Conservation (phyloP, 1,140 invertebrate genomes). For the roundworm (Caenorhabditis elegans) region WBcel235 BX284606.5:10231001-10231500, state of each 20-base stretch:
- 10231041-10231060: constrained; percentile 4
- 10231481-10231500: too few relatives aligned
- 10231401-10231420: not conserved
- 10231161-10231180: not conserved
- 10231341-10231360: not conserved
- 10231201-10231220: not conserved
- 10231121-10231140: constrained; percentile 23
- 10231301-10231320: too few relatives aligned
- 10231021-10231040: constrained; percentile 31
- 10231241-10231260: not conserved
- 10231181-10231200: not conserved
- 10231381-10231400: not conserved
- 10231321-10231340: too few relatives aligned
- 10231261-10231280: not conserved
- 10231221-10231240: not conserved
- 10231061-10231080: constrained; percentile 18
- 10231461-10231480: too few relatives aligned
- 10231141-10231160: constrained; percentile 5
- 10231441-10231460: not conserved
- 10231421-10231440: not conserved
- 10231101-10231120: constrained; percentile 11
- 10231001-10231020: too few relatives aligned
- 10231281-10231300: not conserved
- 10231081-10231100: constrained; percentile 26
- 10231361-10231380: not conserved